These are phyloP conservation scores for Daphoenositta chrysoptera DNA, from an alignment of 2,113 vertebrate genomes.

Conservation along the genomic window DNA sequence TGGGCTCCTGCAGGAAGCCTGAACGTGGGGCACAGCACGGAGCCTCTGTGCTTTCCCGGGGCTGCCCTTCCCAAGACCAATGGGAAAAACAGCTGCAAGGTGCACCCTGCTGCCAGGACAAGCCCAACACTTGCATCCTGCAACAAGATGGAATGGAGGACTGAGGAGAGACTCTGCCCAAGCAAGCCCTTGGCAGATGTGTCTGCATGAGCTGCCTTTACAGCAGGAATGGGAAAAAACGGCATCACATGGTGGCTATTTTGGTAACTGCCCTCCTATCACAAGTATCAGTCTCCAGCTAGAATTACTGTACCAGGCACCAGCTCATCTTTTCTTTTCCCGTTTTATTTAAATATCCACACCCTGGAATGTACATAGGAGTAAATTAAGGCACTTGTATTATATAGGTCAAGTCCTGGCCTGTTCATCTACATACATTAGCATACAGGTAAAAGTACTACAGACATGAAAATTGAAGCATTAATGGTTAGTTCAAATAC, in stretches of 20 bases:
- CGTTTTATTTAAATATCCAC: not conserved
- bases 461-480: not conserved
- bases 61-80: not conserved
- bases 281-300: not conserved
- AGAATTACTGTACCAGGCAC: not conserved
- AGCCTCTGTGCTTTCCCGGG: not conserved
- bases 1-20: not conserved
- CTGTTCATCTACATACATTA: constrained; percentile 9
- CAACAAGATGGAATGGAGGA: fast-evolving
- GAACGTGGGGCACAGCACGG: not conserved
- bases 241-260: not conserved
- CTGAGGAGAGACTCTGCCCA: not conserved
- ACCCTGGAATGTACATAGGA: not conserved
- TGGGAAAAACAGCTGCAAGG: fast-evolving
- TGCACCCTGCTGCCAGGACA: not conserved
- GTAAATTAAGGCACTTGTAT: not conserved
- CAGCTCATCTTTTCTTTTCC: not conserved
- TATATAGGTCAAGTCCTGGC: not conserved
- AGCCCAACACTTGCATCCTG: fast-evolving
- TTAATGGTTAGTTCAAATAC: not conserved
- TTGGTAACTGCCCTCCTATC: not conserved
- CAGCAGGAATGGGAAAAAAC: not conserved
- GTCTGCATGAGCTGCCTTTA: not conserved
- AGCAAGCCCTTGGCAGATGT: not conserved
- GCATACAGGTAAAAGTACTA: not conserved